Evolutionary conservation across 2,888 invertebrate species (phyloP), one percentile per base, ranked within the genome.

Genomic region (Strigamia maritima): DNA sequence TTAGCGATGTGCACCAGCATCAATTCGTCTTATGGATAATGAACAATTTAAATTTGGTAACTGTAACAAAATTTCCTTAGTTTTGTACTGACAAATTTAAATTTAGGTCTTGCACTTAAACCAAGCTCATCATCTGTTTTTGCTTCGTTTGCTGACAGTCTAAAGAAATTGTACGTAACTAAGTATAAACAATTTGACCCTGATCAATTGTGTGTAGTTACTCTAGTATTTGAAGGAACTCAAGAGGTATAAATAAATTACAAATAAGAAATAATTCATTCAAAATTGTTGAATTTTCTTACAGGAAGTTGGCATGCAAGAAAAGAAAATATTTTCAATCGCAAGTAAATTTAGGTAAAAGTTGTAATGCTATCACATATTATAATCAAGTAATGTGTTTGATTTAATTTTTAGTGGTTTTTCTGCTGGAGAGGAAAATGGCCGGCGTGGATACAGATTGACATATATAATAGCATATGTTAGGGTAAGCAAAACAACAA

Each of bases 381-480:
- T 8, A n/a, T 10, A 74, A 10, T 19, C 26, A n/a, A 6, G 31
- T 16, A 35, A 7, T 35, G 6, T 6, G 19, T 77, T 14, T 24
- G 26, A 16, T 49, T 49, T 40, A 2, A 22, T 22, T 74, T 77
- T 2, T 77, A 87, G 87, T 0, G 98, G 98, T 0, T 88, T 98
- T 35, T 91, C 95, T 0, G 97, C 94, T 0, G 98, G 98, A 0
- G 94, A 94, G 65, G 92, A 91, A 78, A 98, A 98, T 84, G 98
- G 99, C 0, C 93, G 95, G 85, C 90, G 96, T 54, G 99, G 99
- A 2, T 99, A 99, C 85, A 92, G 94, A 84, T 89, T 99, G 74
- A 99, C 99, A 0, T 99, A 98, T 86, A 96, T 98, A 80, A 98
- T 99, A 82, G 99, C 99, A 12, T 99, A 99, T 85, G 91, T 99